A percentile compares a stretch with the other conserved stretches of the same genome.
Evolutionary conservation across 2,888 invertebrate species (phyloP).

Genomic region (Cephus spinipes): DNA sequence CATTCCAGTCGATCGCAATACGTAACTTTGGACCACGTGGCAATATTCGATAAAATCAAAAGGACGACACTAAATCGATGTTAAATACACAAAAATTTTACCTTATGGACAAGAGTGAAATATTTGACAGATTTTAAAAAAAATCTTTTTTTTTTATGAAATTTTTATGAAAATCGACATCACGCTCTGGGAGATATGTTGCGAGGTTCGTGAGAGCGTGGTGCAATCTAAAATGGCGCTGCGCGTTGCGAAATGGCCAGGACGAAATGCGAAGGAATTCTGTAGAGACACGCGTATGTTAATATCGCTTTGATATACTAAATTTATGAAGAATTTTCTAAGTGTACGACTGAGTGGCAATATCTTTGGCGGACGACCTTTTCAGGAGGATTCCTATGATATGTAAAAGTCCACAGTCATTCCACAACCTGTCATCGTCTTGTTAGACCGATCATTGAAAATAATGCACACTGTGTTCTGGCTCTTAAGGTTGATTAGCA

Average conservation of each 20-base stretch:
- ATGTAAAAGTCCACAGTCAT: neutral
- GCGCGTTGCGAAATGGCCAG: neutral
- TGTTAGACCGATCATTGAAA: neutral
- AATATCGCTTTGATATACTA: neutral
- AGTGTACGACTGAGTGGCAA: neutral
- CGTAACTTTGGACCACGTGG: neutral
- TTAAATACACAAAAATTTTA: neutral
- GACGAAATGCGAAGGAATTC: neutral
- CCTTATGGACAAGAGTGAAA: neutral
- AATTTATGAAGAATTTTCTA: neutral
- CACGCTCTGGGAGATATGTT: neutral
- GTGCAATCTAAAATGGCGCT: neutral
- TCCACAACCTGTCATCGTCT: neutral
- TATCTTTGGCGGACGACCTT: neutral
- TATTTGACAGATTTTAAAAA: neutral
- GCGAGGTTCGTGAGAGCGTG: neutral
- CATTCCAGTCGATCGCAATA: neutral
- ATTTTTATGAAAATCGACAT: neutral
- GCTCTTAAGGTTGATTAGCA: neutral
- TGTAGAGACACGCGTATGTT: neutral
- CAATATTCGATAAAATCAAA: neutral
- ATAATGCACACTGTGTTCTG: neutral
- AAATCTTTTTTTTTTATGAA: no score
- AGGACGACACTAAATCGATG: neutral
- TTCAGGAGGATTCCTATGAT: neutral